phyloP scores from a whole-genome alignment of 2,113 vertebrate genomes.

The Cepphus grylle region DNA sequence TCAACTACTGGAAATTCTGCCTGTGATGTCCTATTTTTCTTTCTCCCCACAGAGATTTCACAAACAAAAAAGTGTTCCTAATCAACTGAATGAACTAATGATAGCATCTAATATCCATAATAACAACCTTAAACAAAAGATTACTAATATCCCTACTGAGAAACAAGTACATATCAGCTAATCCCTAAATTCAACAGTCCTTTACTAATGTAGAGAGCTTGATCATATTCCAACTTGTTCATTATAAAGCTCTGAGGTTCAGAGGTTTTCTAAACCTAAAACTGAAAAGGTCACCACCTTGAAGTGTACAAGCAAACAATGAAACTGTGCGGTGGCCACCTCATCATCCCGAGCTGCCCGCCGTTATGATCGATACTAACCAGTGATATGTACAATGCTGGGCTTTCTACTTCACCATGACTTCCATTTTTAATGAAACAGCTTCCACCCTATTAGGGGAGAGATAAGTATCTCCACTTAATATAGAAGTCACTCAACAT shows the following conservation, averaged over 20 bases:
- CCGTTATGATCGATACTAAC: background rate
- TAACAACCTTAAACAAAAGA: background rate
- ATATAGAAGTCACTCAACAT: conserved; percentile 27
- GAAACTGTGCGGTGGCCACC: background rate
- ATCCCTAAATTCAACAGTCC: background rate
- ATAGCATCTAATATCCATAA: background rate
- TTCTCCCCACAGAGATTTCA: background rate
- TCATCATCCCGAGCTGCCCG: background rate
- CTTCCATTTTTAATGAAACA: background rate
- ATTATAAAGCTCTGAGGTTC: background rate
- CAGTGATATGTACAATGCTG: background rate
- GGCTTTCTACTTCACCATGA: background rate
- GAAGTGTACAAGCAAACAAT: background rate
- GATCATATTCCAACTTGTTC: background rate
- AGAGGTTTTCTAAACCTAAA: background rate
- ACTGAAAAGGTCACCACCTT: background rate
- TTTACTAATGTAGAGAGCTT: background rate
- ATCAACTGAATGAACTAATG: background rate
- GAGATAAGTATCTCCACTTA: conserved; percentile 11
- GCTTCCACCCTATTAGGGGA: background rate
- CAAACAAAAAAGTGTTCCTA: background rate
- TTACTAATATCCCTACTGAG: background rate
- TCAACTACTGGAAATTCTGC: background rate
- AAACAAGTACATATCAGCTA: background rate
- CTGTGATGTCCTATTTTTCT: background rate